Percentiles rank a stretch among this genome's conserved stretches.
Evolutionary conservation across 2,113 vertebrate genomes (phyloP).

Genomic region (Limnothrissa miodon): DNA sequence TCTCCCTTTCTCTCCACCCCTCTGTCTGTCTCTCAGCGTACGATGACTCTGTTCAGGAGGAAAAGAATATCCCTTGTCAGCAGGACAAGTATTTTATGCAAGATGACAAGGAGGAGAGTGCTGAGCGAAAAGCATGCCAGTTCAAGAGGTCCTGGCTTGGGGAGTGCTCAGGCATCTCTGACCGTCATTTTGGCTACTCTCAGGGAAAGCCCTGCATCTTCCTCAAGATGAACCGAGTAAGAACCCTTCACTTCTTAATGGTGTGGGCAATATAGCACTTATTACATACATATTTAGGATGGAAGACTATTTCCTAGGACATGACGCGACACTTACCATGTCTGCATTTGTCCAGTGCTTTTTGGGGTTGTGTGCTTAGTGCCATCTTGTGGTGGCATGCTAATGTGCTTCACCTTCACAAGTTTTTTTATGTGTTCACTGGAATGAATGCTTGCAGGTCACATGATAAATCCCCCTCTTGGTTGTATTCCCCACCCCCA

Average conservation of each 20-base stretch:
- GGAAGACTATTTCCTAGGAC: background rate
- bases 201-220: constrained; percentile 88
- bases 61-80: constrained; percentile 82
- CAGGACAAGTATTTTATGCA: constrained; percentile 88
- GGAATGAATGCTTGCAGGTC: background rate
- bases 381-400: constrained; percentile 53
- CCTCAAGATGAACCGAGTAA: constrained; percentile 96
- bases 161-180: constrained; percentile 86
- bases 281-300: background rate
- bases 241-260: constrained; percentile 25
- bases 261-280: background rate
- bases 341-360: background rate
- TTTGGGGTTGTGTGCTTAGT: constrained; percentile 7
- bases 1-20: constrained; percentile 4
- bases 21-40: constrained; percentile 75
- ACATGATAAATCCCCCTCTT: background rate
- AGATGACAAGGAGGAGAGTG: constrained; percentile 74
- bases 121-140: constrained; percentile 87
- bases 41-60: constrained; percentile 86
- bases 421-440: background rate
- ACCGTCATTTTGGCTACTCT: constrained; percentile 87
- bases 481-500: background rate
- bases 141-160: constrained; percentile 89
- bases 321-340: background rate
- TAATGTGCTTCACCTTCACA: background rate